Evolutionary conservation across 2,113 vertebrate species (phyloP).

Genomic region (Antennarius striatus): DNA sequence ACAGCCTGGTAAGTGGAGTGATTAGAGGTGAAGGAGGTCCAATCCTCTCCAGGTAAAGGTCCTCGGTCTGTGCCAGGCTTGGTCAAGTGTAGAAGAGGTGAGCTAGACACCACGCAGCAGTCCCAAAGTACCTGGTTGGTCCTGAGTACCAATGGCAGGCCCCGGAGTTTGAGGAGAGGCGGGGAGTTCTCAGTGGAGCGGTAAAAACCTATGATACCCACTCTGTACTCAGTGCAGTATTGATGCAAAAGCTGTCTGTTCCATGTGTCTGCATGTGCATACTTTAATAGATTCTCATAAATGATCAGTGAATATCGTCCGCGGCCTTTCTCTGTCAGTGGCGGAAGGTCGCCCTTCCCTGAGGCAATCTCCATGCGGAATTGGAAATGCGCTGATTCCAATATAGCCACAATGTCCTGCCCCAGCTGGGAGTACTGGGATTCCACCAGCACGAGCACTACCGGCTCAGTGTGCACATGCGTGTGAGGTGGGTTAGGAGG

Average conservation of each 20-base stretch:
- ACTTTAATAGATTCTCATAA: conserved; percentile 96
- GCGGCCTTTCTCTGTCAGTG: conserved; percentile 88
- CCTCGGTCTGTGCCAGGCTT: conserved; percentile 86
- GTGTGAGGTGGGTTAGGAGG: conserved; percentile 86
- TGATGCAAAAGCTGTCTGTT: conserved; percentile 94
- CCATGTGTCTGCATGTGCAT: conserved; percentile 92
- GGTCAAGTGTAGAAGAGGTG: conserved; percentile 90
- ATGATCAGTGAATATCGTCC: conserved; percentile 91
- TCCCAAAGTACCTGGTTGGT: conserved; percentile 90
- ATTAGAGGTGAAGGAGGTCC: conserved; percentile 93
- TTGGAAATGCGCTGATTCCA: conserved; percentile 92
- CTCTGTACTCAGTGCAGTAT: conserved; percentile 95
- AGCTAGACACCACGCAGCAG: conserved; percentile 87
- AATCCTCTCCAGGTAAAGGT: conserved; percentile 90
- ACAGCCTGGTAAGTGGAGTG: conserved; percentile 95
- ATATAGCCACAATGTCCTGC: conserved; percentile 92
- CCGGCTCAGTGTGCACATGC: conserved; percentile 86
- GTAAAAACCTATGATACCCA: conserved; percentile 95
- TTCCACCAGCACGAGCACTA: conserved; percentile 92
- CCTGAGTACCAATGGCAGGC: conserved; percentile 86
- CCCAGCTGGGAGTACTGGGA: conserved; percentile 98
- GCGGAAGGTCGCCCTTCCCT: conserved; percentile 93
- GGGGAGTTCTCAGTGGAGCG: conserved; percentile 93
- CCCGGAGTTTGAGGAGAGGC: conserved; percentile 83
- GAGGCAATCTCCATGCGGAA: conserved; percentile 95